Evolutionary conservation across 1,140 invertebrate genomes (phyloP), one percentile per base, ranked within the genome.

Genomic region (Bombus superbus): DNA sequence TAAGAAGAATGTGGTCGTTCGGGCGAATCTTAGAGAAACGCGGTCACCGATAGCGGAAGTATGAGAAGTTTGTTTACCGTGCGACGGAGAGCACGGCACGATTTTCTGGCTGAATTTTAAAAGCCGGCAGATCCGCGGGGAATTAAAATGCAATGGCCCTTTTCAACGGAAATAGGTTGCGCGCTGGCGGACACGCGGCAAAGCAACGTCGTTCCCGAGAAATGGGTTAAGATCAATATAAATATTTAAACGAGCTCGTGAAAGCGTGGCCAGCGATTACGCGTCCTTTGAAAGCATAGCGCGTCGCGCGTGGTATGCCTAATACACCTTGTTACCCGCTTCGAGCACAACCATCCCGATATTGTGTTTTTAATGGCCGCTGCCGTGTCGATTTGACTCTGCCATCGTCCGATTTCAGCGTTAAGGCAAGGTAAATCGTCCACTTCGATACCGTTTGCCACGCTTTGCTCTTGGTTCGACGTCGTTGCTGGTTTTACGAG

Each of bases 161-260:
- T 53, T 83, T 69, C 81, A 78, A 40, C 62, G 64, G 47, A 83
- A 83, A 83, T 78, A 78, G 81, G 74, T 76, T 83, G 62, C 74
- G 35, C 62, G 44, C 44, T 13, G 13, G 74, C 72, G 53, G 38
- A 76, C 42, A 64, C 32, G 59, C 32, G 32, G 32, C 32, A 10
- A 4, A 15, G 81, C 74, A 83, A 83, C 74, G 69, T 78, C 81
- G 44, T 66, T 69, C 44, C 47, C 32, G 44, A 59, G 72, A 77
- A 78, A 83, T 78, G 11, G 74, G 74, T 83, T 83, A 78, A 85
- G 83, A 80, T 85, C 83, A 38, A 80, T 80, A 85, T 85, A 85
- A 85, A 85, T 85, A 80, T 85, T 85, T 85, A 85, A 71, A 72
- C 68, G 76, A 42, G 35, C 32, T 72, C 53, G 76, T 72, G 64